These are phyloP conservation scores for Borostomias antarcticus DNA, from an alignment of 2,797 vertebrate species.

Conservation along the genomic window DNA sequence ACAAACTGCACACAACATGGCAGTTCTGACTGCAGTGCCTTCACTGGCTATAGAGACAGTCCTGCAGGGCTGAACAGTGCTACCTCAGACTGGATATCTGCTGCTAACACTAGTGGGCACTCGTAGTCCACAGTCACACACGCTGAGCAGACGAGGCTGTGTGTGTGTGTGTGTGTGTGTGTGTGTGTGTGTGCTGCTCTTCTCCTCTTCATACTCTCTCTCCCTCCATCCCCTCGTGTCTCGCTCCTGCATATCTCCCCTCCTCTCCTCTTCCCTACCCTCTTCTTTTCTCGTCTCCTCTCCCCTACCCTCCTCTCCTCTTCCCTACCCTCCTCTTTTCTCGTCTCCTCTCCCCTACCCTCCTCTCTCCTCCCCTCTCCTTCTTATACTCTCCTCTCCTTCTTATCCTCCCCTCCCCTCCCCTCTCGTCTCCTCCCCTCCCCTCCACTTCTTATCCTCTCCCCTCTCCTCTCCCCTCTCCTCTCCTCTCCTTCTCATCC, in stretches of 20 bases:
- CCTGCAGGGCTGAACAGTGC: not conserved
- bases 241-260: not conserved
- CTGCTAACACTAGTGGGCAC: conserved; percentile 76
- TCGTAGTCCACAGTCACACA: conserved; percentile 61
- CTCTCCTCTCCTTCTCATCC: too few species aligned
- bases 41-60: too few species aligned
- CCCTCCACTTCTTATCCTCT: conserved; percentile 27
- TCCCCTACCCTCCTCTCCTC: not conserved
- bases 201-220: not conserved
- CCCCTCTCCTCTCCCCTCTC: conserved; percentile 7
- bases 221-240: not conserved
- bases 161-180: conserved; percentile 17
- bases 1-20: too few species aligned
- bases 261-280: conserved; percentile 18
- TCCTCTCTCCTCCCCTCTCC: too few species aligned
- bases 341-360: not conserved
- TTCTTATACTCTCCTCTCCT: too few species aligned
- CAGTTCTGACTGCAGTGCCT: too few species aligned
- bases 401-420: not conserved
- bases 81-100: conserved; percentile 32
- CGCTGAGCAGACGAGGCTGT: conserved; percentile 25
- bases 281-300: conserved; percentile 15
- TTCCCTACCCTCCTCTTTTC: not conserved
- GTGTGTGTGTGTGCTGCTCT: not conserved
- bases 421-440: conserved; percentile 14